These are phyloP conservation scores for Bubo scandiacus DNA, from an alignment of 2,113 vertebrate species.

Conservation along the genomic window DNA sequence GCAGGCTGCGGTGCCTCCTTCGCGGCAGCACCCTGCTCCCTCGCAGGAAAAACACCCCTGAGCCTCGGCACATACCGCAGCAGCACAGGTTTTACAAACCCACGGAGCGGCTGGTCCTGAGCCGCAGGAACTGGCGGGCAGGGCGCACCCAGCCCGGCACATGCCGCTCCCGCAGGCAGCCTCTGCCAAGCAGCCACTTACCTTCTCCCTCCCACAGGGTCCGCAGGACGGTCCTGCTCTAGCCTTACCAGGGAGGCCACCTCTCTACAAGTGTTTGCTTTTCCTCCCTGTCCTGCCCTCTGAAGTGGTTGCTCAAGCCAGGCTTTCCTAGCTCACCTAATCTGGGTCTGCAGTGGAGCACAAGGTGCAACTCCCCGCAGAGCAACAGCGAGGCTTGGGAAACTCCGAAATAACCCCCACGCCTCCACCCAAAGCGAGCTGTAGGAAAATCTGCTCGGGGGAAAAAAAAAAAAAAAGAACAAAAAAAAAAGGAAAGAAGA, in stretches of 20 bases:
- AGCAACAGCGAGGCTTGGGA: not conserved
- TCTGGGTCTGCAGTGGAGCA: not conserved
- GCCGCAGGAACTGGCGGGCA: conserved; percentile 7
- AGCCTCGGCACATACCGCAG: conserved; percentile 27
- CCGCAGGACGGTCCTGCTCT: conserved; percentile 57
- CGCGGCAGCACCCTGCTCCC: conserved; percentile 24
- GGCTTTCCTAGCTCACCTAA: conserved; percentile 46
- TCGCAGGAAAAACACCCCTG: conserved; percentile 14
- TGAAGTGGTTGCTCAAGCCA: conserved; percentile 46
- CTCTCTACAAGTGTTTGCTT: conserved; percentile 53
- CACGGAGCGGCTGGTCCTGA: conserved; percentile 18
- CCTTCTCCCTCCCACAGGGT: conserved; percentile 54
- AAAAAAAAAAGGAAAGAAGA: not conserved
- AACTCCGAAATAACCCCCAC: conserved; percentile 23
- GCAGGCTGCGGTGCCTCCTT: conserved; percentile 21
- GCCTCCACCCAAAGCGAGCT: conserved; percentile 26
- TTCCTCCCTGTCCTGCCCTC: conserved; percentile 59
- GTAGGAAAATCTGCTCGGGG: not conserved
- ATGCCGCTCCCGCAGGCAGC: conserved; percentile 39
- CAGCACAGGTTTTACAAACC: conserved; percentile 24
- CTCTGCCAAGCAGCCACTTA: conserved; percentile 57
- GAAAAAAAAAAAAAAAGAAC: accelerated
- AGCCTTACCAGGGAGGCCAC: conserved; percentile 43
- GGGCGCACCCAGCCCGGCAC: conserved; percentile 35
- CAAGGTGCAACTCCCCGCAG: not conserved